A percentile compares a stretch with the other conserved stretches of the same genome.
phyloP scores from a whole-genome alignment of 2,888 invertebrate genomes.

The Sesamia inferens region DNA sequence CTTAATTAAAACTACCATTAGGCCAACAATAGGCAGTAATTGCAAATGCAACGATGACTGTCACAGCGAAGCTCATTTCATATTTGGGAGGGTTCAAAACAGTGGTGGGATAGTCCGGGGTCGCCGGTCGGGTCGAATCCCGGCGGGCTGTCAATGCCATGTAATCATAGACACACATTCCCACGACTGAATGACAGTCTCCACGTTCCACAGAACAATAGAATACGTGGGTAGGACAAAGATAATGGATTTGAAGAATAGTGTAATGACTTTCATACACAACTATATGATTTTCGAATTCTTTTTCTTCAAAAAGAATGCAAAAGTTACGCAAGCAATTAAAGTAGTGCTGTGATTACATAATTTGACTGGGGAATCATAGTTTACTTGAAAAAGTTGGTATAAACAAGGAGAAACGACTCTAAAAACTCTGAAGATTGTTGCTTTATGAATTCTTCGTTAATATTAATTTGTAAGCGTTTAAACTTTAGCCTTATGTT shows the following conservation, averaged over 20 bases:
- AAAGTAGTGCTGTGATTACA: slow-evolving; percentile 33
- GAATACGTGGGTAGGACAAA: slow-evolving; percentile 51
- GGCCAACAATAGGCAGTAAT: slow-evolving; percentile 66
- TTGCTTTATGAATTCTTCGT: slow-evolving; percentile 44
- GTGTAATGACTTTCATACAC: slow-evolving; percentile 30
- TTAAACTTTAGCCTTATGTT: not conserved
- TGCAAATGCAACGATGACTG: slow-evolving; percentile 65
- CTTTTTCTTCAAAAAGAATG: slow-evolving; percentile 14
- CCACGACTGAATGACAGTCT: slow-evolving; percentile 62
- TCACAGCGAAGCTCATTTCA: slow-evolving; percentile 63
- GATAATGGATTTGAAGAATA: slow-evolving; percentile 58
- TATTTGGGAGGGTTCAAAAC: slow-evolving; percentile 69
- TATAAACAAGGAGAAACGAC: slow-evolving; percentile 38
- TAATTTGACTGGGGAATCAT: slow-evolving; percentile 52
- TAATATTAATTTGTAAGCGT: slow-evolving; percentile 31
- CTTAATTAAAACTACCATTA: slow-evolving; percentile 63
- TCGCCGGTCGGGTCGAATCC: slow-evolving; percentile 42
- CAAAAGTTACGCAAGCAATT: slow-evolving; percentile 27
- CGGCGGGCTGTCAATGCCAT: slow-evolving; percentile 56
- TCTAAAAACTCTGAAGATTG: slow-evolving; percentile 40
- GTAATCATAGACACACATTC: slow-evolving; percentile 64
- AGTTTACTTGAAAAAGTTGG: slow-evolving; percentile 37
- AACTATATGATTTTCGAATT: slow-evolving; percentile 22
- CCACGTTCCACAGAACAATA: slow-evolving; percentile 55
- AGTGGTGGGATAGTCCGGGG: slow-evolving; percentile 51